phyloP scores from a whole-genome alignment of 2,888 invertebrate species.

The Euspilapteryx auroguttella region DNA sequence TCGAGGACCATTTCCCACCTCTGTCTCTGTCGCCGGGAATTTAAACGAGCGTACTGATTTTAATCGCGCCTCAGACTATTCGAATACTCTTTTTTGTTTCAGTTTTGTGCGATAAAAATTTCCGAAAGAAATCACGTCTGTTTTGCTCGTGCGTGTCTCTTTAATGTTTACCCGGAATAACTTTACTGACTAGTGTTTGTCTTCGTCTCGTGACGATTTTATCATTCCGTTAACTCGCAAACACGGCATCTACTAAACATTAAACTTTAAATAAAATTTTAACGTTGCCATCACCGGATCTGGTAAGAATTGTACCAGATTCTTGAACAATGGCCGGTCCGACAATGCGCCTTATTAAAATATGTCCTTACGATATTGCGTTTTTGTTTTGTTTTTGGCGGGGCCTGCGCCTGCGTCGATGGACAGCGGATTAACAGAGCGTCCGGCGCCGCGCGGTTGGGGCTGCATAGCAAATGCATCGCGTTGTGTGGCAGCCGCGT shows the following conservation, averaged over 20 bases:
- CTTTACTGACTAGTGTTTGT: neutral
- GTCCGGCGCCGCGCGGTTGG: conserved; percentile 36
- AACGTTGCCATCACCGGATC: too few relatives aligned
- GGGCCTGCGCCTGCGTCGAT: conserved; percentile 26
- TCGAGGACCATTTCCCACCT: conserved; percentile 38
- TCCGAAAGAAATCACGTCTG: too few relatives aligned
- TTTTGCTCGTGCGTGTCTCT: neutral
- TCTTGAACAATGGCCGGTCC: conserved; percentile 1
- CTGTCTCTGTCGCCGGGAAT: conserved; percentile 25
- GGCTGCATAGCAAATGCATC: conserved; percentile 38
- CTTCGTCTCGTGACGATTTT: too few relatives aligned
- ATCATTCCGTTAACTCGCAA: too few relatives aligned
- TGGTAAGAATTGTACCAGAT: too few relatives aligned
- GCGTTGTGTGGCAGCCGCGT: conserved; percentile 17
- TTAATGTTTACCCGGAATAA: neutral
- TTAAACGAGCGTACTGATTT: conserved; percentile 39
- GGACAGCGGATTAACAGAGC: conserved; percentile 46
- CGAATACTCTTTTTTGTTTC: conserved; percentile 15
- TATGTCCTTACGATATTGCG: conserved; percentile 6
- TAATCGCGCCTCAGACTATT: conserved; percentile 18
- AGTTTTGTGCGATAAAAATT: conserved; percentile 17
- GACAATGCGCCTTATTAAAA: conserved; percentile 5
- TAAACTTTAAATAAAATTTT: too few relatives aligned
- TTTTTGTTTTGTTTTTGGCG: conserved; percentile 32
- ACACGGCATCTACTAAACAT: too few relatives aligned